These are phyloP conservation scores for Heliocidaris erythrogramma DNA, from an alignment of 35 echinoderm and acorn worm genomes.

Conservation along the genomic window DNA sequence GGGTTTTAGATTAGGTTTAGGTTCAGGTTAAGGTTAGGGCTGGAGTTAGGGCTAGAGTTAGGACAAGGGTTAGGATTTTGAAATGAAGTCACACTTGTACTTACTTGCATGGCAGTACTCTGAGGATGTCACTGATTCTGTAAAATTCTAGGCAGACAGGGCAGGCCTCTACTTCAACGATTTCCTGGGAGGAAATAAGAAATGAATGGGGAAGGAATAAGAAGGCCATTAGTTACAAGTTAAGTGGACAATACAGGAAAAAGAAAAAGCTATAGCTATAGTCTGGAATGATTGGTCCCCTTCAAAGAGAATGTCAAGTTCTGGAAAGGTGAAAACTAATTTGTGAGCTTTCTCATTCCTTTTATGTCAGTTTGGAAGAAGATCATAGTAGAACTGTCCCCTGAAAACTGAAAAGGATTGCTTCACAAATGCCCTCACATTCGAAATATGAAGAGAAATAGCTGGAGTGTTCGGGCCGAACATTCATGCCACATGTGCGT, in stretches of 20 bases:
- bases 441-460: too few species aligned
- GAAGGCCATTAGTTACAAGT: background rate
- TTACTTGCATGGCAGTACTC: slow-evolving; percentile 97
- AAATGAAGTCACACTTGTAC: slow-evolving; percentile 40
- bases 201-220: background rate
- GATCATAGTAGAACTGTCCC: too few species aligned
- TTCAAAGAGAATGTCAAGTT: background rate
- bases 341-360: too few species aligned
- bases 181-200: slow-evolving; percentile 71
- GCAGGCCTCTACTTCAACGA: slow-evolving; percentile 69
- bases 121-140: slow-evolving; percentile 67
- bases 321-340: too few species aligned
- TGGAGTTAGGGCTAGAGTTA: too few species aligned
- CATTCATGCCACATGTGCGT: too few species aligned
- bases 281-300: background rate
- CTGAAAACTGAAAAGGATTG: too few species aligned
- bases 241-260: background rate
- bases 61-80: background rate
- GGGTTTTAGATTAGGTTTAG: too few species aligned
- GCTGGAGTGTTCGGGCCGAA: too few species aligned
- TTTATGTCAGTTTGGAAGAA: too few species aligned
- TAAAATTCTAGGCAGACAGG: slow-evolving; percentile 91
- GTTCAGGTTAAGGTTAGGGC: too few species aligned
- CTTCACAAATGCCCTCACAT: too few species aligned
- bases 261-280: background rate